phyloP scores from a whole-genome alignment of 2,113 vertebrate species.

The Eulacestoma nigropectus region DNA sequence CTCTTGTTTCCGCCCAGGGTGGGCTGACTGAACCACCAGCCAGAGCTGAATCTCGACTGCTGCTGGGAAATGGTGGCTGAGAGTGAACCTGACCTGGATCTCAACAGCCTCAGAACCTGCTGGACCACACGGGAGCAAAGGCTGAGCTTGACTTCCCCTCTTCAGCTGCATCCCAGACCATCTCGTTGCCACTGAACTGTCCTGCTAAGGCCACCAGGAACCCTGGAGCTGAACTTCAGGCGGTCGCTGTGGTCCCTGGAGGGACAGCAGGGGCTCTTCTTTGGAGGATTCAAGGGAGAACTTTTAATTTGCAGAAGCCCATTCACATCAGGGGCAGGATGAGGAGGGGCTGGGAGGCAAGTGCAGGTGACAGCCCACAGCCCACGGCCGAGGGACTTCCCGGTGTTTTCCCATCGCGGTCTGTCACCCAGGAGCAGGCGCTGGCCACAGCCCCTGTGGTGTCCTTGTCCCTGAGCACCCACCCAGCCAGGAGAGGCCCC shows the following conservation, averaged over 20 bases:
- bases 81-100: background rate
- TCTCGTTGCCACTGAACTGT: rapidly evolving
- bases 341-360: background rate
- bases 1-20: background rate
- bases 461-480: background rate
- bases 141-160: background rate
- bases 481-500: background rate
- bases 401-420: background rate
- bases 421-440: background rate
- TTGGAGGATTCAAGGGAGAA: background rate
- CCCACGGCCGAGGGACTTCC: rapidly evolving
- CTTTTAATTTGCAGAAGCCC: background rate
- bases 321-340: background rate
- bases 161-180: background rate
- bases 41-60: rapidly evolving
- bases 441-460: rapidly evolving
- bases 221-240: background rate
- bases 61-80: background rate
- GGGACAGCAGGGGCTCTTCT: rapidly evolving
- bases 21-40: background rate
- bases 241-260: background rate
- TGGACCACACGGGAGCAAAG: rapidly evolving
- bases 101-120: background rate
- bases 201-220: rapidly evolving
- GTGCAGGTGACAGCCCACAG: background rate